These are phyloP conservation scores for Poecilia wingei DNA, from an alignment of 2,797 vertebrate genomes.

Conservation along the genomic window DNA sequence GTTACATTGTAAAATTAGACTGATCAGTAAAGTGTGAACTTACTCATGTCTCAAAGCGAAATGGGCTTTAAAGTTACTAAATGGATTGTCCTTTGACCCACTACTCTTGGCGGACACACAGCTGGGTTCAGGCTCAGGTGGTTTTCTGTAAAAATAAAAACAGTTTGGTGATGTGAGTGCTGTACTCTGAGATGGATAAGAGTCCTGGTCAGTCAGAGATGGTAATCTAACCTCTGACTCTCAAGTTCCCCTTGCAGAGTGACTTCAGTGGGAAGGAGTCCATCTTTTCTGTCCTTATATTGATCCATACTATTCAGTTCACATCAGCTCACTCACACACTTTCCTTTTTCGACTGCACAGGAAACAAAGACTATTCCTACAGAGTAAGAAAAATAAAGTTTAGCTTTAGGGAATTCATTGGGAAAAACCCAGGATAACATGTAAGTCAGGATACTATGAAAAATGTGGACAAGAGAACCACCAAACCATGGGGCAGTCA, in stretches of 20 bases:
- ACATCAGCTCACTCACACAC: neutral
- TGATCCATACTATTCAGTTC: neutral
- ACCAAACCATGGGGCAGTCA: neutral
- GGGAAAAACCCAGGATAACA: neutral
- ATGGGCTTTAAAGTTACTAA: neutral
- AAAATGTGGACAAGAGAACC: neutral
- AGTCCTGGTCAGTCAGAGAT: neutral
- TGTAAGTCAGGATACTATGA: neutral
- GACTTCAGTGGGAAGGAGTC: neutral
- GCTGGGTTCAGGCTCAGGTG: neutral
- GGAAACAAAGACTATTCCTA: neutral
- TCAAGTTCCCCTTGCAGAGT: neutral
- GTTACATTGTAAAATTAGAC: neutral
- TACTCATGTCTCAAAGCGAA: neutral
- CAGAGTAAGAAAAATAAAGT: neutral
- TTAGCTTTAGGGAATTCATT: neutral
- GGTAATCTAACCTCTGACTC: neutral
- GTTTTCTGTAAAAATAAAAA: neutral
- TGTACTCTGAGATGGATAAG: too few species aligned
- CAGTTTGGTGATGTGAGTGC: neutral
- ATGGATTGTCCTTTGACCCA: neutral
- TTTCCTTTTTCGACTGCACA: neutral
- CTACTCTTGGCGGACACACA: neutral
- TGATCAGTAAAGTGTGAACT: neutral
- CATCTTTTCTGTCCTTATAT: neutral